Base-by-base conservation (phyloP, 2,797 vertebrate species). In the Echeneis naucrates region DNA sequence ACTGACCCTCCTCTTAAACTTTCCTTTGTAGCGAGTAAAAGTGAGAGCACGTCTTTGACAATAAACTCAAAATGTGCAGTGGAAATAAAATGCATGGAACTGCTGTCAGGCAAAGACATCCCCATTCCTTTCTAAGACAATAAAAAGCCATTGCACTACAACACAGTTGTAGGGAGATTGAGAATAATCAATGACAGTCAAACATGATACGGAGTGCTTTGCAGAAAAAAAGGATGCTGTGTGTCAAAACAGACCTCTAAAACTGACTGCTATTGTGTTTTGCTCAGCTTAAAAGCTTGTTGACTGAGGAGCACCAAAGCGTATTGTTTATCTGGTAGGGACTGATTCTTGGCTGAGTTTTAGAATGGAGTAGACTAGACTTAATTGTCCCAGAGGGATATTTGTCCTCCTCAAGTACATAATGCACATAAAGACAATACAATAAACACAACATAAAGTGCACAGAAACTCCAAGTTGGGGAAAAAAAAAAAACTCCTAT, bases 131-230 rank as follows among this genome's bases (percentile, higher is more conserved):
- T 57, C 33, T n/a, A 37, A 48, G 38, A 70, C 69, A 81, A 60
- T 53, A 57, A 76, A 80, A 80, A 62, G 12, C 66, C 35, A 75
- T 77, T 86, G 75, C 70, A 75, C 59, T 45, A 40, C 44, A 71
- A 40, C 55, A 42, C 64, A 57, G 53, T 61, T n/a, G 16, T n/a
- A n/a, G n/a, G n/a, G n/a, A n/a, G n/a, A 23, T 59, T 59, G 50
- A 71, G 71, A 75, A 27, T 63, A 72, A 81, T 64, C 14, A 17
- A 62, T 83, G 76, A 65, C 78, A 64, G 58, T 50, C 78, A 53
- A 54, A 72, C 72, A 61, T 61, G 70, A 60, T 23, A 35, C 51
- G 14, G 55, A 54, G 48, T 35, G n/a, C 52, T 77, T 73, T 70
- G 13, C 54, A 47, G 42, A 19, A 7, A 38, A 38, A 64, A 67